These are phyloP conservation scores for Brachyptera putata DNA, from an alignment of 2,888 invertebrate species.

Conservation along the genomic window DNA sequence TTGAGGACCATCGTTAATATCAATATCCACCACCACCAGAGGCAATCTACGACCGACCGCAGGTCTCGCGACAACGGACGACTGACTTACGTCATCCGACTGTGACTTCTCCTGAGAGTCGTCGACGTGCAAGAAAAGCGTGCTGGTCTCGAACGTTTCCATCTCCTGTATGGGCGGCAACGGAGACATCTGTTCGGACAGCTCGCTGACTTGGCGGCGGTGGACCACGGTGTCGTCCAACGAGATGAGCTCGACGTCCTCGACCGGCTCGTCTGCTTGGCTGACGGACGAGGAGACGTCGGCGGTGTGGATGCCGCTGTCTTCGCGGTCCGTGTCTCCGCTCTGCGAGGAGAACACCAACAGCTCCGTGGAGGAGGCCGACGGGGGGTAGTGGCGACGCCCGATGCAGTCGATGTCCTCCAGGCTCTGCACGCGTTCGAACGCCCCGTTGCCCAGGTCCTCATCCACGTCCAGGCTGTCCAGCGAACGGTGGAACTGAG, in stretches of 20 bases:
- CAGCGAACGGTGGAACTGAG: constrained; percentile 56
- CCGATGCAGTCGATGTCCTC: constrained; percentile 51
- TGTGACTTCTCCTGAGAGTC: constrained; percentile 1
- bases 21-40: constrained; percentile 11
- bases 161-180: constrained; percentile 21
- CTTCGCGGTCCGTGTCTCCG: constrained; percentile 67
- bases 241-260: constrained; percentile 38
- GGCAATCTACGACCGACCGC: no score
- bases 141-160: constrained; percentile 10
- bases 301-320: constrained; percentile 74
- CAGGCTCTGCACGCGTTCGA: constrained; percentile 60
- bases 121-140: constrained; percentile 21
- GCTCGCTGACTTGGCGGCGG: constrained; percentile 20
- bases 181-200: constrained; percentile 20
- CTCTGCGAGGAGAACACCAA: constrained; percentile 50
- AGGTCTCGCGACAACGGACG: no score
- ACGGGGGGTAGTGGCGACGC: constrained; percentile 49
- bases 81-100: constrained; percentile 14
- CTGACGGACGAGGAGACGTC: constrained; percentile 70
- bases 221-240: constrained; percentile 11
- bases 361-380: constrained; percentile 56
- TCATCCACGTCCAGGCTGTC: constrained; percentile 61
- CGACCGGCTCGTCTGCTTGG: constrained; percentile 69
- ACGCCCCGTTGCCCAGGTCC: constrained; percentile 45
- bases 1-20: constrained; percentile 1